A percentile compares a stretch with the other conserved stretches of the same genome.
These are phyloP conservation scores for Ictidomys tridecemlineatus DNA, from an alignment of 2,113 vertebrate species.

Conservation along the genomic window DNA sequence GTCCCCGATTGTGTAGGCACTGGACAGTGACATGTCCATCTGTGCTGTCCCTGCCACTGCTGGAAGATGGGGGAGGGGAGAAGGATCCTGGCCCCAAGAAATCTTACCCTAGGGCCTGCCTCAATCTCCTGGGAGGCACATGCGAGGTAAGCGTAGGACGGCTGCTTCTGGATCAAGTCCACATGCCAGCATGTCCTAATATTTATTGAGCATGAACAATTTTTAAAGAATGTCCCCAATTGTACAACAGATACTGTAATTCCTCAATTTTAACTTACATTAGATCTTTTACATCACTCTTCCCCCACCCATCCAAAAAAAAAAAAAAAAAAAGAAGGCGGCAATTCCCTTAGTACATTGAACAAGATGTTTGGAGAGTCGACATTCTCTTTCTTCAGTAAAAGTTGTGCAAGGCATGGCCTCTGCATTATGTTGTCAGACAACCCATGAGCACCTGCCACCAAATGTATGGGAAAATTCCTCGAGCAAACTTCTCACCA, in stretches of 20 bases:
- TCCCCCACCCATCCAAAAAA: neutral
- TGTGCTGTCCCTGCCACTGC: too few species aligned
- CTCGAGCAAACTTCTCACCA: neutral
- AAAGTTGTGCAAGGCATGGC: neutral
- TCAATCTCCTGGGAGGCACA: neutral
- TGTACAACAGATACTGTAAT: too few species aligned
- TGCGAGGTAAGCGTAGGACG: neutral
- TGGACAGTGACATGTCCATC: neutral
- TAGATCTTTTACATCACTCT: neutral
- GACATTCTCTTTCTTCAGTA: neutral
- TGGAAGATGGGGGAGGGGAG: too few species aligned
- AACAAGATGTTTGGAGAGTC: neutral
- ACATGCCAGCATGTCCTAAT: neutral
- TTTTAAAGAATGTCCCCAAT: neutral
- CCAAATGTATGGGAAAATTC: accelerated
- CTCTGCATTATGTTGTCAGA: accelerated
- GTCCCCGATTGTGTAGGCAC: neutral
- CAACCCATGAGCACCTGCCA: accelerated
- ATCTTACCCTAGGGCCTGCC: neutral
- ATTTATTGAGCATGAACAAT: accelerated
- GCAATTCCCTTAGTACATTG: neutral
- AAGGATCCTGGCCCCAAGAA: neutral
- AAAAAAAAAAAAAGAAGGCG: too few species aligned
- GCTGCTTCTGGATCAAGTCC: neutral
- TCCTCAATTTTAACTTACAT: neutral